phyloP scores from a whole-genome alignment of 2,797 vertebrate genomes.

The Alcedo atthis region DNA sequence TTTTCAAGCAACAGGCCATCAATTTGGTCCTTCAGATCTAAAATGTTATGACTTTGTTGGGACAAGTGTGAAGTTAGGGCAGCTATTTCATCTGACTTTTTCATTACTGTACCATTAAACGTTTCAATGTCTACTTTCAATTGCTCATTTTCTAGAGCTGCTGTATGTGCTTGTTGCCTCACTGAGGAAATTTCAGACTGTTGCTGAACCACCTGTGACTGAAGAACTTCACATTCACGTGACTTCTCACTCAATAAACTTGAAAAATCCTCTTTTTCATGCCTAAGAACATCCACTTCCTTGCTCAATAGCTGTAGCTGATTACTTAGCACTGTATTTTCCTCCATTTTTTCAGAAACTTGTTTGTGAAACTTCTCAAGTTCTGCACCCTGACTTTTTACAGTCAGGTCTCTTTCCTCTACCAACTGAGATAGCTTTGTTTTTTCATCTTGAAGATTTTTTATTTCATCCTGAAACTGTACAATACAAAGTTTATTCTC shows the following conservation, averaged over 20 bases:
- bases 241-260: conserved; percentile 63
- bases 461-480: conserved; percentile 72
- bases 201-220: conserved; percentile 52
- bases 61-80: conserved; percentile 70
- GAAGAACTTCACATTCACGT: conserved; percentile 70
- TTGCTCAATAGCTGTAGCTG: conserved; percentile 77
- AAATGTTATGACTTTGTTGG: conserved; percentile 65
- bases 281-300: conserved; percentile 73
- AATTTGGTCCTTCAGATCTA: conserved; percentile 76
- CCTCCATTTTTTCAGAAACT: conserved; percentile 75
- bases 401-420: conserved; percentile 72
- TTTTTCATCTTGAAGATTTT: conserved; percentile 70
- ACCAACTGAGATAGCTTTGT: conserved; percentile 56
- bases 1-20: conserved; percentile 67
- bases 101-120: conserved; percentile 32
- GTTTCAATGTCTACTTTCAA: conserved; percentile 80
- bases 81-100: conserved; percentile 72
- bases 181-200: conserved; percentile 49
- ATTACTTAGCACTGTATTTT: conserved; percentile 70
- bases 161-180: conserved; percentile 44
- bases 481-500: conserved; percentile 59
- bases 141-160: conserved; percentile 74
- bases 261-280: conserved; percentile 73
- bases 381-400: conserved; percentile 63
- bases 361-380: conserved; percentile 76